These are phyloP conservation scores for Chinchilla lanigera DNA, from an alignment of 2,113 vertebrate species.

Conservation along the genomic window DNA sequence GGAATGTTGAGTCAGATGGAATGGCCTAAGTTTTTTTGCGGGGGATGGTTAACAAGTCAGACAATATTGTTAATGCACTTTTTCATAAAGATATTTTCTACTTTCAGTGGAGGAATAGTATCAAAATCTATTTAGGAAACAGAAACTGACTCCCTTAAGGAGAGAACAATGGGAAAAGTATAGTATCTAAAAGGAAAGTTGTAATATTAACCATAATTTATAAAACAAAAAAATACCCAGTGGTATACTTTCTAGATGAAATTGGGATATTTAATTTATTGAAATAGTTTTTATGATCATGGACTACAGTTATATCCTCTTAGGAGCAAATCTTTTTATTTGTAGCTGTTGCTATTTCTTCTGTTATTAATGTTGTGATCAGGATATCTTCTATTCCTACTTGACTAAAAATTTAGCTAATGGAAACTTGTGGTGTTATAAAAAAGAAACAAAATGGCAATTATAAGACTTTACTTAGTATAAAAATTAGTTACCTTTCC, in stretches of 20 bases:
- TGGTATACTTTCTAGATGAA: not conserved
- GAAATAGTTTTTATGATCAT: conserved; percentile 24
- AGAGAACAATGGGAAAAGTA: conserved; percentile 21
- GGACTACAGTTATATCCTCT: not conserved
- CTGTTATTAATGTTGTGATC: conserved; percentile 53
- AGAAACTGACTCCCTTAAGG: not conserved
- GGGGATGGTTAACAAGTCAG: not conserved
- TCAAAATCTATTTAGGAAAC: conserved; percentile 19
- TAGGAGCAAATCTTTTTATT: conserved; percentile 20
- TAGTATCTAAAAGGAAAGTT: conserved; percentile 23
- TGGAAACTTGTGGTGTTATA: conserved; percentile 70
- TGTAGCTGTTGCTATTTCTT: conserved; percentile 51
- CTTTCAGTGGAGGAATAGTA: not conserved
- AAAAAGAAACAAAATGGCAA: conserved; percentile 55
- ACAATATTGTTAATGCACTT: not conserved
- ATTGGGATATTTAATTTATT: not conserved
- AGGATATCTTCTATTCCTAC: conserved; percentile 2
- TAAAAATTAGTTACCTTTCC: conserved; percentile 40
- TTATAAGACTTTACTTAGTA: not conserved
- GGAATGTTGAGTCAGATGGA: not conserved
- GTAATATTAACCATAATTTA: conserved; percentile 14
- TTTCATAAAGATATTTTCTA: not conserved
- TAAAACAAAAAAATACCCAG: conserved; percentile 7
- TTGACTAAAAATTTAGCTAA: conserved; percentile 71
- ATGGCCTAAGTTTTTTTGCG: not conserved